Evolutionary conservation across 2,888 invertebrate genomes (phyloP).

Genomic region (Atherix ibis): DNA sequence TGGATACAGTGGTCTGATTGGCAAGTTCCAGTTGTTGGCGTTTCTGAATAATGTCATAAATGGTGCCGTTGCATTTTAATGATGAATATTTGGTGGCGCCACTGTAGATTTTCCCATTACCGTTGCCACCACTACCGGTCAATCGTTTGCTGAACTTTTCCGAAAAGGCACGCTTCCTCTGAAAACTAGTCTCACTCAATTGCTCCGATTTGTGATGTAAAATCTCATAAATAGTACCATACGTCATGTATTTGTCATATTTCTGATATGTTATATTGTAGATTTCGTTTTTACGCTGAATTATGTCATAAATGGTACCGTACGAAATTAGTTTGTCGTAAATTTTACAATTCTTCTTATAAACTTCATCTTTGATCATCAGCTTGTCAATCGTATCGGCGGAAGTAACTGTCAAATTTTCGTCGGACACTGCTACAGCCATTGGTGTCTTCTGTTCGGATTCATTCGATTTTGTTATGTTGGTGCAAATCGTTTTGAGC

Average conservation of each 20-base stretch:
- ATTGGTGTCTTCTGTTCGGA: no score
- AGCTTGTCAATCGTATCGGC: background rate
- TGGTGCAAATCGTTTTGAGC: no score
- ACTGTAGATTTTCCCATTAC: no score
- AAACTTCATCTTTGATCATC: conserved; percentile 12
- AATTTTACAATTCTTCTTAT: conserved; percentile 29
- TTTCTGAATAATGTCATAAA: conserved; percentile 31
- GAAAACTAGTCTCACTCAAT: conserved; percentile 20
- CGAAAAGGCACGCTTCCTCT: conserved; percentile 28
- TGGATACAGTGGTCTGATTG: background rate
- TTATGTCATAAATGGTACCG: conserved; percentile 33
- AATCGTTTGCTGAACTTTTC: conserved; percentile 18
- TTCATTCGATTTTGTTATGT: no score
- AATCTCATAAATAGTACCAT: conserved; percentile 33
- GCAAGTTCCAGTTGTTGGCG: conserved; percentile 5
- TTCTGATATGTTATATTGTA: conserved; percentile 29
- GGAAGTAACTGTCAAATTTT: background rate
- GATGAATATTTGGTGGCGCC: conserved; percentile 10
- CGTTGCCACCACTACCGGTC: conserved; percentile 3
- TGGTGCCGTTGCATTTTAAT: conserved; percentile 22
- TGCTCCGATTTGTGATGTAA: conserved; percentile 27
- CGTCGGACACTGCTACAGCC: no score
- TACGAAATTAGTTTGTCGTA: conserved; percentile 30
- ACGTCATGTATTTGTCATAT: conserved; percentile 34
- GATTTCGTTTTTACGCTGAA: conserved; percentile 29